These are phyloP conservation scores for Coronaproctus castanopsis DNA, from an alignment of 2,888 invertebrate species.

Conservation along the genomic window DNA sequence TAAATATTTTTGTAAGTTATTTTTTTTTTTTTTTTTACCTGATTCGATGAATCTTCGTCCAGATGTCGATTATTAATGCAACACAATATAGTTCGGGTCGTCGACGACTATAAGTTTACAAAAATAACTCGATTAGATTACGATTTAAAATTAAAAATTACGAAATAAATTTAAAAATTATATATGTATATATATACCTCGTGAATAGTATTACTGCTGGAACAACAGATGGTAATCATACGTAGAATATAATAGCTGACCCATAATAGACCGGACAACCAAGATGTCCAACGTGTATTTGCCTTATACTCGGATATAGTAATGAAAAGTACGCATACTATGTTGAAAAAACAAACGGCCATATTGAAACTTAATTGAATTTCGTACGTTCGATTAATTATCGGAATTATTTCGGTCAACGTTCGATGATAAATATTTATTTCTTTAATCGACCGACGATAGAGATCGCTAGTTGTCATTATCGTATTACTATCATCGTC, in stretches of 20 bases:
- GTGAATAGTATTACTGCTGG: background rate
- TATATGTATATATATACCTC: background rate
- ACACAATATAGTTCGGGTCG: background rate
- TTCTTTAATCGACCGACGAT: background rate
- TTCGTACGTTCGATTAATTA: constrained; percentile 2
- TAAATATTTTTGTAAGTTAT: no score
- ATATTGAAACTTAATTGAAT: constrained; percentile 12
- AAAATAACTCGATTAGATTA: no score
- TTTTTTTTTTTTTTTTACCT: no score
- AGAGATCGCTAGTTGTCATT: no score
- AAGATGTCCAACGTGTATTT: constrained; percentile 4
- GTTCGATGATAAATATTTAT: background rate
- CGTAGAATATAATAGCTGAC: constrained; percentile 10
- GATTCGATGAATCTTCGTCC: background rate
- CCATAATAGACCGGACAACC: constrained; percentile 9
- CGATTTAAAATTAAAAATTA: no score
- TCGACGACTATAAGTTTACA: no score
- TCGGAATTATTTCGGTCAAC: background rate
- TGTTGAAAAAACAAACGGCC: constrained; percentile 14
- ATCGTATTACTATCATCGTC: no score
- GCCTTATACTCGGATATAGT: constrained; percentile 13
- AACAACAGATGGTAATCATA: constrained; percentile 6
- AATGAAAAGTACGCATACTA: constrained; percentile 13
- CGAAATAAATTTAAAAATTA: no score
- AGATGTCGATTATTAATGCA: background rate